phyloP scores from a whole-genome alignment of 2,888 invertebrate species.

The Germaria angustata region DNA sequence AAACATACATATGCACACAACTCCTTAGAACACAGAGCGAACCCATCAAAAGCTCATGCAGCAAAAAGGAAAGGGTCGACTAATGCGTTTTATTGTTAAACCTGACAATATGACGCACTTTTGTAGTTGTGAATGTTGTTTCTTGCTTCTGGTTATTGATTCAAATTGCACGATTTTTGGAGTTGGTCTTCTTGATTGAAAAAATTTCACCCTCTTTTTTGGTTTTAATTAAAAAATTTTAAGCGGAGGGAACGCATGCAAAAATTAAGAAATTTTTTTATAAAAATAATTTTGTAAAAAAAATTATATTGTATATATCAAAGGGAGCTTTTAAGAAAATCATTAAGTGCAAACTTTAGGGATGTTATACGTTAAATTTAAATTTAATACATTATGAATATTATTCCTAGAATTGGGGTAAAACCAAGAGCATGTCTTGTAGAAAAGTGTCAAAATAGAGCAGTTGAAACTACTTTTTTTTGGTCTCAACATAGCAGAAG shows the following conservation, averaged over 20 bases:
- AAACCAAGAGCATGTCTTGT: not conserved
- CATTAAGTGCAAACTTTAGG: slow-evolving; percentile 25
- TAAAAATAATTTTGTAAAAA: not conserved
- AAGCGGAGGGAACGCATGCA: not conserved
- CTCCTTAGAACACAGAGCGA: slow-evolving; percentile 1
- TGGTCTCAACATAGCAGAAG: no score
- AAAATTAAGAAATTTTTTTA: not conserved
- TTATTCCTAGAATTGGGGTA: not conserved
- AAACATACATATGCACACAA: not conserved
- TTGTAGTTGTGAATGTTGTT: slow-evolving; percentile 13
- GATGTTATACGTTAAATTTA: slow-evolving; percentile 1
- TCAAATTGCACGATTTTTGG: slow-evolving; percentile 50
- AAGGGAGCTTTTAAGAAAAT: slow-evolving; percentile 1
- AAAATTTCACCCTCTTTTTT: slow-evolving; percentile 8
- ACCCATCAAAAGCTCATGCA: not conserved
- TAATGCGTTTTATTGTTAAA: slow-evolving; percentile 61
- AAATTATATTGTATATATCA: slow-evolving; percentile 34
- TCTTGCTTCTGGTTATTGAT: slow-evolving; percentile 49
- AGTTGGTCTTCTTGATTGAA: slow-evolving; percentile 6
- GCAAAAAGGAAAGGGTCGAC: slow-evolving; percentile 45
- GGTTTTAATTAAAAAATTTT: slow-evolving; percentile 20
- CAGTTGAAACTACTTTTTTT: no score
- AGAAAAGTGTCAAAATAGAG: no score
- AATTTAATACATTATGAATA: not conserved
- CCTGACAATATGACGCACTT: slow-evolving; percentile 63